Evolutionary conservation across 2,888 invertebrate species (phyloP).

Genomic region (Eupithecia abbreviata): DNA sequence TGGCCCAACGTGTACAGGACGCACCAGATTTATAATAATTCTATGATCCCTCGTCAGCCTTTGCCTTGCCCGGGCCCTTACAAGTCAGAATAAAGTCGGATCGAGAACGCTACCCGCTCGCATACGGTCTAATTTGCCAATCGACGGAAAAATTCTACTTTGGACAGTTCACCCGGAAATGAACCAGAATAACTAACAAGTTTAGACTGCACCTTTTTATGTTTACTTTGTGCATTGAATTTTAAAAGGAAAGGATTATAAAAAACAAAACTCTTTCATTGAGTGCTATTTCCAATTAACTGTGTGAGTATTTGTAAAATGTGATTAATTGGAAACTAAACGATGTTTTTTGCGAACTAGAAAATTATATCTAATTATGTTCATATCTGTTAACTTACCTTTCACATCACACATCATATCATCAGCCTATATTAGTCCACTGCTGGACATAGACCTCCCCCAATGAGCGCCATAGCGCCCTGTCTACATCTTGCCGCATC

Average conservation of each 20-base stretch:
- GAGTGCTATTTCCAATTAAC: background rate
- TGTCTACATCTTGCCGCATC: too few relatives aligned
- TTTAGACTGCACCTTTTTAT: background rate
- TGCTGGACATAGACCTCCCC: too few relatives aligned
- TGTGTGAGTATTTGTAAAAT: background rate
- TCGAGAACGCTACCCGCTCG: slow-evolving; percentile 60
- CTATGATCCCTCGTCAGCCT: too few relatives aligned
- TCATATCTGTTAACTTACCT: too few relatives aligned
- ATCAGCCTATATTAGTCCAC: too few relatives aligned
- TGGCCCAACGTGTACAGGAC: too few relatives aligned
- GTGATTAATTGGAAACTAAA: too few relatives aligned
- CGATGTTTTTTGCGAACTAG: too few relatives aligned
- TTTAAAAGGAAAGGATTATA: background rate
- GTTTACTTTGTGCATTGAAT: background rate
- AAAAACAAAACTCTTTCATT: background rate
- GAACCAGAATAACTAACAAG: slow-evolving; percentile 37
- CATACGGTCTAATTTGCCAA: slow-evolving; percentile 71
- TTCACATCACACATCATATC: too few relatives aligned
- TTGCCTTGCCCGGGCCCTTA: background rate
- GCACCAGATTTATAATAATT: background rate
- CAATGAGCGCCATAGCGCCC: too few relatives aligned
- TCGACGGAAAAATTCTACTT: slow-evolving; percentile 68
- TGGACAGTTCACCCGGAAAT: slow-evolving; percentile 38
- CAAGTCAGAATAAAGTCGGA: slow-evolving; percentile 49
- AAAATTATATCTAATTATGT: too few relatives aligned